phyloP scores from a whole-genome alignment of 2,888 invertebrate species.

The Idaea dimidiata region DNA sequence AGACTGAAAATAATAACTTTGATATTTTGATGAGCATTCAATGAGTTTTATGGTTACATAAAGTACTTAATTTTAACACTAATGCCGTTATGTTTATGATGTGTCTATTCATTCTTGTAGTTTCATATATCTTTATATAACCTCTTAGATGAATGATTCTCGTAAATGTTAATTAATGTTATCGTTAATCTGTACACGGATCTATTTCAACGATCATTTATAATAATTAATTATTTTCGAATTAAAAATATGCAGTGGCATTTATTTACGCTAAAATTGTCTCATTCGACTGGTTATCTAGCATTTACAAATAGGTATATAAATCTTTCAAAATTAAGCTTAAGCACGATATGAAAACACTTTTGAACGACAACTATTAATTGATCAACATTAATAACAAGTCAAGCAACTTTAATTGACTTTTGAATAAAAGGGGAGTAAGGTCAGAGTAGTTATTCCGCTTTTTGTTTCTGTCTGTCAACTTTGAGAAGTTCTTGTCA shows the following conservation, averaged over 20 bases:
- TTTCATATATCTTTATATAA: background rate
- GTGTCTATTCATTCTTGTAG: background rate
- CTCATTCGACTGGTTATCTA: background rate
- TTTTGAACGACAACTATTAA: background rate
- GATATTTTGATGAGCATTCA: background rate
- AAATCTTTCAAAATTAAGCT: background rate
- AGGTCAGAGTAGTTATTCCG: no score
- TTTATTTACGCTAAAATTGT: background rate
- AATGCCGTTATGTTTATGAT: background rate
- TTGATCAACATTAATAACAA: background rate
- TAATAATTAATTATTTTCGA: background rate
- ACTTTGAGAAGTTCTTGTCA: no score
- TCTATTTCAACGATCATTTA: background rate
- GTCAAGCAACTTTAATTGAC: background rate
- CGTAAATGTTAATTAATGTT: background rate
- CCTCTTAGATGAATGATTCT: background rate
- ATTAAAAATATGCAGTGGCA: background rate
- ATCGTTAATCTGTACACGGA: background rate
- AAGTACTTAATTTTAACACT: background rate
- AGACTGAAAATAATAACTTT: slow-evolving; percentile 1
- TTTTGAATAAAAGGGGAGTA: no score
- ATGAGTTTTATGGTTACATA: background rate
- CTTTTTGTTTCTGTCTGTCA: no score
- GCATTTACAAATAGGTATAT: background rate
- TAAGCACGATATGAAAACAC: background rate